phyloP scores from a whole-genome alignment of 2,797 vertebrate species.

The Garrulus glandarius region DNA sequence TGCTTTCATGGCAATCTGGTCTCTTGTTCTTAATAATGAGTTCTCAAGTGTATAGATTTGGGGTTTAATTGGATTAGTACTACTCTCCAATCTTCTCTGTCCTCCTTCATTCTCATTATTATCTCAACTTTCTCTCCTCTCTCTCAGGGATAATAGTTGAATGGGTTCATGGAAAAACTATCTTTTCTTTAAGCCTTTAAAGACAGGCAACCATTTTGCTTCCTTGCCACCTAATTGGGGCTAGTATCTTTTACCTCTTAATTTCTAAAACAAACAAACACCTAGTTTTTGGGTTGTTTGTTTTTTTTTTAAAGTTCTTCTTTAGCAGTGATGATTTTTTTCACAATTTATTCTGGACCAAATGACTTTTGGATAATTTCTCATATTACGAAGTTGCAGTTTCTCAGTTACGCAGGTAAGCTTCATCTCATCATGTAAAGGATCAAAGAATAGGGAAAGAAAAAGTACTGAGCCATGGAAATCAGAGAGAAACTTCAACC shows the following conservation, averaged over 20 bases:
- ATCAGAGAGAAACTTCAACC: neutral
- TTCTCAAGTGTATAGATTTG: neutral
- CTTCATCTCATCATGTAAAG: neutral
- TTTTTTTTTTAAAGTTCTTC: neutral
- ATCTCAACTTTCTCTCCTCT: neutral
- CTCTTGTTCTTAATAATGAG: slow-evolving; percentile 14
- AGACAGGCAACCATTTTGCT: neutral
- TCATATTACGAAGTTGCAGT: neutral
- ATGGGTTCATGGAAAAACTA: too few species aligned
- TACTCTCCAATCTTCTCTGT: neutral
- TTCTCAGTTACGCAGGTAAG: neutral
- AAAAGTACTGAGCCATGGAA: neutral
- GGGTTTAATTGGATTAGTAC: slow-evolving; percentile 19
- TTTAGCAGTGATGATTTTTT: neutral
- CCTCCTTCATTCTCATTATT: neutral
- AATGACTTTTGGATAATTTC: neutral
- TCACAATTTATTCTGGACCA: neutral
- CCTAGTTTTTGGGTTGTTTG: neutral
- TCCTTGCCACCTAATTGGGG: neutral
- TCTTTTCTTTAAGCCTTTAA: neutral
- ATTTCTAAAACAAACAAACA: neutral
- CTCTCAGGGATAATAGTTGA: neutral
- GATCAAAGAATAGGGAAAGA: neutral
- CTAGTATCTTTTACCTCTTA: neutral
- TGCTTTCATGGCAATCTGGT: neutral